phyloP scores from a whole-genome alignment of 1,140 invertebrate species.

The Danaus plexippus region DNA sequence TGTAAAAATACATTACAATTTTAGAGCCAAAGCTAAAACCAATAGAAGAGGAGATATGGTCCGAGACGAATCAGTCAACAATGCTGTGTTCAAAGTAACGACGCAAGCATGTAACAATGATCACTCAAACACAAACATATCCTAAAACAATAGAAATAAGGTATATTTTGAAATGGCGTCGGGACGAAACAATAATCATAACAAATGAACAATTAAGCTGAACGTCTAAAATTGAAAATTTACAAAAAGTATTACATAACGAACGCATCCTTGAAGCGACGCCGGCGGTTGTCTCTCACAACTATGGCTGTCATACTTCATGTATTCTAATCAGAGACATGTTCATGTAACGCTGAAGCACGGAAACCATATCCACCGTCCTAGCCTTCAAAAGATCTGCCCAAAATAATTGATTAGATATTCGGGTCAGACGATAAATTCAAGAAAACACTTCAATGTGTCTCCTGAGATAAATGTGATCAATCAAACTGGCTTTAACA shows the following conservation, averaged over 20 bases:
- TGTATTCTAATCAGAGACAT: no score
- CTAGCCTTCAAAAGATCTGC: no score
- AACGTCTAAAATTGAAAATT: slow-evolving; percentile 27
- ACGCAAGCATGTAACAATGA: slow-evolving; percentile 16
- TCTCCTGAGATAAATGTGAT: no score
- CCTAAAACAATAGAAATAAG: slow-evolving; percentile 6
- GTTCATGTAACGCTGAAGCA: no score
- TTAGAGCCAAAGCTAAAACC: slow-evolving; percentile 3
- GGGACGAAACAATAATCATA: slow-evolving; percentile 19
- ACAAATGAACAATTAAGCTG: slow-evolving; percentile 31
- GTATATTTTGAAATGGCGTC: slow-evolving; percentile 2
- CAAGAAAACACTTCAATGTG: no score
- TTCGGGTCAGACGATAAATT: no score
- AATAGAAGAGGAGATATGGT: slow-evolving; percentile 10
- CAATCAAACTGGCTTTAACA: no score
- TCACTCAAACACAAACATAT: not conserved
- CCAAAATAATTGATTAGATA: no score
- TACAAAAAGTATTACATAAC: slow-evolving; percentile 27
- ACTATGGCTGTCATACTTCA: no score
- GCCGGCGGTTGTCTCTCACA: slow-evolving; percentile 7
- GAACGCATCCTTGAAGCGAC: slow-evolving; percentile 19
- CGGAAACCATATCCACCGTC: no score
- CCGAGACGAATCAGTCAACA: slow-evolving; percentile 11
- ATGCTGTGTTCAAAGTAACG: not conserved
- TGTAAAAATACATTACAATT: not conserved